Evolutionary conservation across 2,113 vertebrate species (phyloP).

Genomic region (Columba livia): DNA sequence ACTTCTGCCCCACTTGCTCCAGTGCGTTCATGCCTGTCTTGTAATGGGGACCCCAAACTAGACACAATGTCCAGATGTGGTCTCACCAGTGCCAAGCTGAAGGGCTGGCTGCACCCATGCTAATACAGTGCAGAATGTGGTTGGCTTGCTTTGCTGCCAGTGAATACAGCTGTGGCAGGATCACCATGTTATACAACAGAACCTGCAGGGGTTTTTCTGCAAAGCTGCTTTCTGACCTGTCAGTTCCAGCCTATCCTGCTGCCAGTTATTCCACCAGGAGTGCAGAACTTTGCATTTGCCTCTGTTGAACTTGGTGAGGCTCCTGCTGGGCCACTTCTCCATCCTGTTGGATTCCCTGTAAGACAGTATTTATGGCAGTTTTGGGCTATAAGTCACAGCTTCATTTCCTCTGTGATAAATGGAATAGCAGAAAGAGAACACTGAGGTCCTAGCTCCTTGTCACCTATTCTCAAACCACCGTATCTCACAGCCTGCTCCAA

Average conservation of each 20-base stretch:
- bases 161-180: not conserved
- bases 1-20: fast-evolving
- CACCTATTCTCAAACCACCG: not conserved
- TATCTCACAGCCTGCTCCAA: not conserved
- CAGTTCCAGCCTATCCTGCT: not conserved
- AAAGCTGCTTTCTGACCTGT: not conserved
- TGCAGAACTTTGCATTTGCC: not conserved
- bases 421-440: not conserved
- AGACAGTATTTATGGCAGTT: not conserved
- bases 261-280: not conserved
- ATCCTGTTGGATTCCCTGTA: not conserved
- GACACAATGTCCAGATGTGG: too few species aligned
- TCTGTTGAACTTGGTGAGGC: not conserved
- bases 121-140: not conserved
- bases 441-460: not conserved
- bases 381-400: not conserved
- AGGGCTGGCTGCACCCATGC: not conserved
- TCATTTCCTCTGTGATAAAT: not conserved
- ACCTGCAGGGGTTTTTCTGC: not conserved
- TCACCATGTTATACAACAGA: not conserved
- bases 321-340: not conserved
- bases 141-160: not conserved
- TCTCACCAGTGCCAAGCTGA: not conserved
- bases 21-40: not conserved
- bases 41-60: not conserved